Conservation (phyloP, 1,140 invertebrate genomes). For the Drosophila kohkoa region DNA sequence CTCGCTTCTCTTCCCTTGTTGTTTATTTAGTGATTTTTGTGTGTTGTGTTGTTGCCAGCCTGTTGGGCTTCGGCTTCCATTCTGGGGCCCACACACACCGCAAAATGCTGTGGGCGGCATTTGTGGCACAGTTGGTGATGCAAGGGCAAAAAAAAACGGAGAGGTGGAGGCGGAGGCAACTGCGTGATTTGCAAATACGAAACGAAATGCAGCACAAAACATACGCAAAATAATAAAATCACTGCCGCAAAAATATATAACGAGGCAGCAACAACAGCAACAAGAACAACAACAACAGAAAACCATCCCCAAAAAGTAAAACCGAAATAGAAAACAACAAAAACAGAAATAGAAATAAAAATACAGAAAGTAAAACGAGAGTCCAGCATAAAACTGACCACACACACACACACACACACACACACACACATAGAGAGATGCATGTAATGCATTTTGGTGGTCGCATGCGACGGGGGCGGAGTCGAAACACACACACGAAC, state of each 20-base stretch:
- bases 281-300: neutral
- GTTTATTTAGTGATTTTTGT: constrained; percentile 8
- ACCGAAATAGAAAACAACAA: neutral
- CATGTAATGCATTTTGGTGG: constrained; percentile 25
- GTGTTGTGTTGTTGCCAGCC: constrained; percentile 2
- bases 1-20: neutral
- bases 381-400: constrained; percentile 48
- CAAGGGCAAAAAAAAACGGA: neutral
- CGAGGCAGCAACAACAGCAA: constrained; percentile 20
- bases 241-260: constrained; percentile 60
- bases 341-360: constrained; percentile 9
- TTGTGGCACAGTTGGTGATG: constrained; percentile 21
- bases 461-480: constrained; percentile 42
- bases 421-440: constrained; percentile 1
- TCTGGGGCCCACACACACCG: constrained; percentile 51
- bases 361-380: constrained; percentile 25
- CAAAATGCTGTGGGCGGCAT: constrained; percentile 67
- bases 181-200: constrained; percentile 59
- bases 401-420: constrained; percentile 29
- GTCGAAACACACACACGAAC: constrained; percentile 15
- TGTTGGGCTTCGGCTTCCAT: constrained; percentile 22
- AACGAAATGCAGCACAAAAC: constrained; percentile 59
- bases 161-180: neutral
- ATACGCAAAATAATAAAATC: constrained; percentile 73
- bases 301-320: constrained; percentile 24